Conservation (phyloP, 1,140 invertebrate species). For the Danaus plexippus region DNA sequence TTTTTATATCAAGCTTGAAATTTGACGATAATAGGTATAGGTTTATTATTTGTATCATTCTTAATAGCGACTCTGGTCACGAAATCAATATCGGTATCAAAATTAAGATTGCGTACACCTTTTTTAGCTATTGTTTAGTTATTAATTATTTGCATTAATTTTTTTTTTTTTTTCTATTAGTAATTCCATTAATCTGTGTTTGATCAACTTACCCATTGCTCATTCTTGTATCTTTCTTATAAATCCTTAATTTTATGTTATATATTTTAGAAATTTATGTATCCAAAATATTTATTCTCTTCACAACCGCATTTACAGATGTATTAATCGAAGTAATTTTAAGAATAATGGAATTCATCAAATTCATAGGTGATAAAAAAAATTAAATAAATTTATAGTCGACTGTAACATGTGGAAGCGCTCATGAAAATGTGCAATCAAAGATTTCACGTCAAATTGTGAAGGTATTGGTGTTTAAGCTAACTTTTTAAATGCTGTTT, state of each 20-base stretch:
- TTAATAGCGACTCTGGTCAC: too few species aligned
- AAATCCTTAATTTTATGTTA: constrained; percentile 1
- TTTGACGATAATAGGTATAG: too few species aligned
- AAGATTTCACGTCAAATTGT: neutral
- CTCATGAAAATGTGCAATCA: too few species aligned
- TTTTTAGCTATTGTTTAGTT: constrained; percentile 4
- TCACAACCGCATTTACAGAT: neutral
- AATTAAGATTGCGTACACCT: neutral
- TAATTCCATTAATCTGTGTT: constrained; percentile 10
- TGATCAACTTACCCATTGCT: neutral
- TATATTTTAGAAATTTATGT: constrained; percentile 1
- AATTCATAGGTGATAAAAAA: neutral
- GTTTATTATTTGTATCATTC: too few species aligned
- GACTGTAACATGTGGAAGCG: neutral
- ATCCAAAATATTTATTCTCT: neutral
- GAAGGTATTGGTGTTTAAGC: too few species aligned
- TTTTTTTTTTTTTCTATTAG: constrained; percentile 5
- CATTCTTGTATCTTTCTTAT: constrained; percentile 3
- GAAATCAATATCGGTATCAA: neutral
- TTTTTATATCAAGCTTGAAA: too few species aligned
- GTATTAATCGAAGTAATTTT: neutral
- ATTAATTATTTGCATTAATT: constrained; percentile 3
- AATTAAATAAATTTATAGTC: neutral
- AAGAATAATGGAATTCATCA: neutral
- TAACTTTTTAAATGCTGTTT: too few species aligned